phyloP scores from a whole-genome alignment of 2,797 vertebrate genomes.

The Liparis tanakae region DNA sequence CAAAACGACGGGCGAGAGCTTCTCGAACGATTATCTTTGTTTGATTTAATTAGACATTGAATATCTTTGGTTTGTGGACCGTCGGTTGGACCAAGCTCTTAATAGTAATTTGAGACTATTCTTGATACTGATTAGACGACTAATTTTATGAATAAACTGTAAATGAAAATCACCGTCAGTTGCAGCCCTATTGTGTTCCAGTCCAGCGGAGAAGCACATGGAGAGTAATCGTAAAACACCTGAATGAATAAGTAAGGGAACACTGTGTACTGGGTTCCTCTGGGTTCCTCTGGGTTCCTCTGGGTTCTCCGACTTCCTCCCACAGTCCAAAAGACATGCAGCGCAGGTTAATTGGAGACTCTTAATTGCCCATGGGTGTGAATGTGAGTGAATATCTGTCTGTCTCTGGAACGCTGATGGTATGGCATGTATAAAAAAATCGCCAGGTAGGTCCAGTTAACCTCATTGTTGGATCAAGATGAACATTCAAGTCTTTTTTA shows the following conservation, averaged over 20 bases:
- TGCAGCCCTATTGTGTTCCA: neutral
- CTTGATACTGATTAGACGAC: neutral
- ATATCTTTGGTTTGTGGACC: neutral
- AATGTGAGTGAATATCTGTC: no score
- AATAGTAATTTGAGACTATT: neutral
- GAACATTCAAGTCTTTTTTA: neutral
- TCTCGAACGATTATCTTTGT: conserved; percentile 6
- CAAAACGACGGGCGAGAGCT: neutral
- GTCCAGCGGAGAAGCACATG: neutral
- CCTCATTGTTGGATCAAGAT: neutral
- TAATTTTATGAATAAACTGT: neutral
- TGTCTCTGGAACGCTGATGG: no score
- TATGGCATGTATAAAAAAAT: neutral
- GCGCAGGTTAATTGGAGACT: no score
- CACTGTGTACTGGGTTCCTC: no score
- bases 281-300: no score
- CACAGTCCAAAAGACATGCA: no score
- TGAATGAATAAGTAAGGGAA: neutral
- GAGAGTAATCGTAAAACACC: neutral
- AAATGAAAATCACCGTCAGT: conserved; percentile 22
- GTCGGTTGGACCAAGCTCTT: neutral
- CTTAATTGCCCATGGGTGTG: no score
- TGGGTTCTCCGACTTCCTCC: no score
- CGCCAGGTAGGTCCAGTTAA: neutral
- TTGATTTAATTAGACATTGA: neutral